phyloP scores from a whole-genome alignment of 2,113 vertebrate genomes.

The Ovis canadensis region DNA sequence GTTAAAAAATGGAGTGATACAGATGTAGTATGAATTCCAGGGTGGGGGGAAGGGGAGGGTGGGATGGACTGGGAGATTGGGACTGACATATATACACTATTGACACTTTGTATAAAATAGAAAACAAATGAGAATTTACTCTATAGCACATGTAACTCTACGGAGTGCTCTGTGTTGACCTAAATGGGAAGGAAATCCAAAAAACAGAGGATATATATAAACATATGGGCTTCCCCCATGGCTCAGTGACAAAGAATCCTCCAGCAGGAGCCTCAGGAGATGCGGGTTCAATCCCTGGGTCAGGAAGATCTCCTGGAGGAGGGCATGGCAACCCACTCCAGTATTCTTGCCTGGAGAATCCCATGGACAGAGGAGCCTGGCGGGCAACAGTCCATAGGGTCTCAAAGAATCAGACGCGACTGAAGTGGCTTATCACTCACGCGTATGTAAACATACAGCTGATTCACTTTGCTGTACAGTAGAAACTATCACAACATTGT shows the following conservation, averaged over 20 bases:
- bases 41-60: background rate
- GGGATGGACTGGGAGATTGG: background rate
- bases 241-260: background rate
- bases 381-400: background rate
- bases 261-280: background rate
- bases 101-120: background rate
- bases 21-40: background rate
- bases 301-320: background rate
- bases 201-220: background rate
- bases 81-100: background rate
- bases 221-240: background rate
- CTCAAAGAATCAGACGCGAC: background rate
- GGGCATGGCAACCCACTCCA: background rate
- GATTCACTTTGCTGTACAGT: background rate
- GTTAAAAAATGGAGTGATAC: background rate
- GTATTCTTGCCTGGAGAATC: background rate
- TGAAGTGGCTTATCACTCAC: background rate
- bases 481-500: background rate
- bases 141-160: background rate
- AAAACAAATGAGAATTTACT: background rate
- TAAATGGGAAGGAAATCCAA: background rate
- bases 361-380: background rate
- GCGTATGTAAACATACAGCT: background rate
- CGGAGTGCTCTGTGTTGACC: background rate
- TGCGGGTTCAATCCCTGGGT: background rate